A percentile compares a stretch with the other conserved stretches of the same genome.
These are phyloP conservation scores for Zaprionus lineosus DNA, from an alignment of 2,888 invertebrate genomes.

Conservation along the genomic window DNA sequence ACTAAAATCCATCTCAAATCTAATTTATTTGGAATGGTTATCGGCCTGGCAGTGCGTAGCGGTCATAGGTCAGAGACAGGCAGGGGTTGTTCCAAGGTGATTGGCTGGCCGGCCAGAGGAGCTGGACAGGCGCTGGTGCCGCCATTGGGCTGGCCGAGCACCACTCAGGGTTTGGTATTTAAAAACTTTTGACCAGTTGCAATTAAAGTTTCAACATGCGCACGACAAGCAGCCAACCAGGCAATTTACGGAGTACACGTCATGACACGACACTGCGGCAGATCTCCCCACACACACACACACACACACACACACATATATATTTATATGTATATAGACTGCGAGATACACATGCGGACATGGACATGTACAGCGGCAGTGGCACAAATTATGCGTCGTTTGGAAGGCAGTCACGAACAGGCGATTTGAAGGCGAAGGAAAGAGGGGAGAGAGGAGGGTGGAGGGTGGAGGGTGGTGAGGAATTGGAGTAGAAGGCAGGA, in stretches of 20 bases:
- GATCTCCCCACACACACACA: slow-evolving; percentile 29
- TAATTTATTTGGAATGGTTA: too few relatives aligned
- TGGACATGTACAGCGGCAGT: slow-evolving; percentile 54
- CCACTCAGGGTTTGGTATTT: slow-evolving; percentile 26
- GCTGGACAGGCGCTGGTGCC: slow-evolving; percentile 15
- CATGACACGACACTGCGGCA: slow-evolving; percentile 68
- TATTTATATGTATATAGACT: neutral
- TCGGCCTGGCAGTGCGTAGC: slow-evolving; percentile 16
- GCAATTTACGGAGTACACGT: slow-evolving; percentile 62
- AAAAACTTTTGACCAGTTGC: slow-evolving; percentile 78
- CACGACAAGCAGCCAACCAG: slow-evolving; percentile 31
- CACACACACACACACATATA: slow-evolving; percentile 1
- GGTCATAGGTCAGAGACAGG: slow-evolving; percentile 7
- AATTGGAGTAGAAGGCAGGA: slow-evolving; percentile 25
- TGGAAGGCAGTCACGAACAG: slow-evolving; percentile 69
- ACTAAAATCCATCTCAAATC: too few relatives aligned
- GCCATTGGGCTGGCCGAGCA: slow-evolving; percentile 1
- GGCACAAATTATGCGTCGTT: slow-evolving; percentile 77
- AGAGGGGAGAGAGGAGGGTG: neutral
- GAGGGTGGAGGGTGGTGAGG: neutral
- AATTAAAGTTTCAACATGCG: slow-evolving; percentile 64
- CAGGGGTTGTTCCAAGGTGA: neutral
- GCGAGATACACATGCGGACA: slow-evolving; percentile 24
- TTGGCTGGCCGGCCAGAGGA: slow-evolving; percentile 14
- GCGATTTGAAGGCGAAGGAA: slow-evolving; percentile 51